phyloP scores from a whole-genome alignment of 2,888 invertebrate genomes.

The Merodon equestris region DNA sequence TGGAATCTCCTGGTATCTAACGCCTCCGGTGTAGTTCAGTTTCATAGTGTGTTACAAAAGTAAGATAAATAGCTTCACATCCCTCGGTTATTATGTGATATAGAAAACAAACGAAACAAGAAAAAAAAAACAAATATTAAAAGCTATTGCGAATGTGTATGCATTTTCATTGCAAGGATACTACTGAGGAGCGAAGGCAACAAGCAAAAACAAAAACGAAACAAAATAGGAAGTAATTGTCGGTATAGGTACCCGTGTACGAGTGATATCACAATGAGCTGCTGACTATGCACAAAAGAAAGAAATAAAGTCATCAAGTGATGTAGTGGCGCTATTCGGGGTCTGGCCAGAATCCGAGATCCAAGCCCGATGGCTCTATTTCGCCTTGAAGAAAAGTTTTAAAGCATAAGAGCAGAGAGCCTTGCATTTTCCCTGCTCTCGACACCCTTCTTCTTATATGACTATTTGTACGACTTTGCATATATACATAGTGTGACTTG shows the following conservation, averaged over 20 bases:
- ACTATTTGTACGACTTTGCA: no score
- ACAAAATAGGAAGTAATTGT: slow-evolving; percentile 43
- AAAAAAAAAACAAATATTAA: no score
- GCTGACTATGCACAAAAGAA: slow-evolving; percentile 54
- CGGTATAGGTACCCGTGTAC: slow-evolving; percentile 43
- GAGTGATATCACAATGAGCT: slow-evolving; percentile 47
- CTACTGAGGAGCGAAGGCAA: slow-evolving; percentile 26
- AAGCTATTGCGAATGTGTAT: slow-evolving; percentile 18
- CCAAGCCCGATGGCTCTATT: slow-evolving; percentile 51
- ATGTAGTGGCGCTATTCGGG: slow-evolving; percentile 52
- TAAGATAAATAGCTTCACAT: slow-evolving; percentile 53
- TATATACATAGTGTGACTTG: slow-evolving; percentile 23
- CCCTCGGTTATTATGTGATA: slow-evolving; percentile 35
- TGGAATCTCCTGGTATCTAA: slow-evolving; percentile 41
- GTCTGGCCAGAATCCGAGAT: slow-evolving; percentile 47
- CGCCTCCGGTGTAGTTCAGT: slow-evolving; percentile 18
- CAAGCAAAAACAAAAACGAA: no score
- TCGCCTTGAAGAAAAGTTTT: slow-evolving; percentile 56
- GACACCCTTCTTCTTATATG: slow-evolving; percentile 19
- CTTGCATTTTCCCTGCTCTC: slow-evolving; percentile 31
- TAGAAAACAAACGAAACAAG: no score
- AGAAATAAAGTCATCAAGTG: slow-evolving; percentile 47
- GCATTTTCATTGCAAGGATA: slow-evolving; percentile 36
- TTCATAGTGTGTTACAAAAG: slow-evolving; percentile 49
- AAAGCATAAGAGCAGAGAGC: slow-evolving; percentile 43